Conservation (phyloP, 2,113 vertebrate genomes). For the Nothobranchius furzeri region DNA sequence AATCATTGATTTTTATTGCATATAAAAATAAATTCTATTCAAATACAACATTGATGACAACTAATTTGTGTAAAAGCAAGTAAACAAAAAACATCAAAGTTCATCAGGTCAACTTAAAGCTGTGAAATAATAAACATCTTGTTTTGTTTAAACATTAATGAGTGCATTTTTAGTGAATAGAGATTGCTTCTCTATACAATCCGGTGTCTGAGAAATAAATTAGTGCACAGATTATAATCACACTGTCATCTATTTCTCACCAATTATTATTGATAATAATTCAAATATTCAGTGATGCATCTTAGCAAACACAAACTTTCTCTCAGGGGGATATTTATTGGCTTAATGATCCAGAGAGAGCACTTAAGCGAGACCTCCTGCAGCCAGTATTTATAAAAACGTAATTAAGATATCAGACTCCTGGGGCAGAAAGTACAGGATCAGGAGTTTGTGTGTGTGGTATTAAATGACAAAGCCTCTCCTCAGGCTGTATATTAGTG, state of each 20-base stretch:
- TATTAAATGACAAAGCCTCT: constrained; percentile 48
- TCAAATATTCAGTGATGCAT: constrained; percentile 49
- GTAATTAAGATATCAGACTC: constrained; percentile 57
- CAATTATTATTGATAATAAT: constrained; percentile 32
- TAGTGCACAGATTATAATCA: constrained; percentile 7
- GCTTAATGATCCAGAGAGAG: constrained; percentile 32
- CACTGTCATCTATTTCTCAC: constrained; percentile 1
- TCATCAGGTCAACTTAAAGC: too few relatives aligned
- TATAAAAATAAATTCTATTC: too few relatives aligned
- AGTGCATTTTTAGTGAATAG: not conserved
- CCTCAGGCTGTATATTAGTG: constrained; percentile 56
- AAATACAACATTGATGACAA: too few relatives aligned
- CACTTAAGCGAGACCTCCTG: constrained; percentile 27
- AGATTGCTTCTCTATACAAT: not conserved
- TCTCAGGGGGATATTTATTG: constrained; percentile 21
- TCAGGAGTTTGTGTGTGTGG: constrained; percentile 40
- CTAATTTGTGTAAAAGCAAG: not conserved
- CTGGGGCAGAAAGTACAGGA: constrained; percentile 47
- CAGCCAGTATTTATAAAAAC: constrained; percentile 25
- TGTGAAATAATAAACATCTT: too few relatives aligned
- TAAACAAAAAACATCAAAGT: not conserved
- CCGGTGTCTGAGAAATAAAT: not conserved
- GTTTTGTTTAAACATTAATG: too few relatives aligned
- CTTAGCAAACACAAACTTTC: constrained; percentile 14
- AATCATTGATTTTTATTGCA: too few relatives aligned